phyloP scores from a whole-genome alignment of 2,888 invertebrate species.

The Drosophila hamatofila region DNA sequence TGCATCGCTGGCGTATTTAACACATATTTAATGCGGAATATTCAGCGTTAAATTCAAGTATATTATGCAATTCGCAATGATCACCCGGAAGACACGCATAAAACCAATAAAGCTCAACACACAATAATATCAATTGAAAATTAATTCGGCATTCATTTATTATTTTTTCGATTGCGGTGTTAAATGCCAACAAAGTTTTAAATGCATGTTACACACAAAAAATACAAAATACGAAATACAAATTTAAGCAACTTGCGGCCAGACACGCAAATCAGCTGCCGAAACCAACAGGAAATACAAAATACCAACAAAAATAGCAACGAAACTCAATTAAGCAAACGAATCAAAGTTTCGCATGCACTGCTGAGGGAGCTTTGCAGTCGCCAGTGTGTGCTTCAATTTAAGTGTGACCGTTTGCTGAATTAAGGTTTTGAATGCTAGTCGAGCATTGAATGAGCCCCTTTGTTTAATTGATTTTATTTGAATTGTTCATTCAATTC shows the following conservation, averaged over 20 bases:
- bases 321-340: conserved; percentile 27
- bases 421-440: background rate
- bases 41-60: conserved; percentile 12
- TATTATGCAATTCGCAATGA: conserved; percentile 41
- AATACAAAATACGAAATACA: conserved; percentile 23
- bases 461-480: background rate
- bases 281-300: conserved; percentile 43
- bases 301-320: conserved; percentile 15
- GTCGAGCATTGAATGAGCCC: background rate
- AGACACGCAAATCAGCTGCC: conserved; percentile 48
- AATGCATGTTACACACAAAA: conserved; percentile 22
- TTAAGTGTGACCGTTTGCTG: conserved; percentile 6
- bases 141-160: conserved; percentile 31
- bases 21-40: conserved; percentile 54
- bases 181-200: conserved; percentile 51
- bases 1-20: conserved; percentile 21
- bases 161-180: conserved; percentile 35
- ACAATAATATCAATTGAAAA: conserved; percentile 47
- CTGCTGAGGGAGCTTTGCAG: conserved; percentile 12
- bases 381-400: background rate
- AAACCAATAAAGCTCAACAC: conserved; percentile 50
- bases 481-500: too few species aligned
- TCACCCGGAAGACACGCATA: conserved; percentile 63
- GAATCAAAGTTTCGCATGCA: conserved; percentile 26
- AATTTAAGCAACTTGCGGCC: conserved; percentile 33